A percentile compares a stretch with the other conserved stretches of the same genome.
Conservation (phyloP, 2,888 invertebrate species). For the Nudaria mundana region DNA sequence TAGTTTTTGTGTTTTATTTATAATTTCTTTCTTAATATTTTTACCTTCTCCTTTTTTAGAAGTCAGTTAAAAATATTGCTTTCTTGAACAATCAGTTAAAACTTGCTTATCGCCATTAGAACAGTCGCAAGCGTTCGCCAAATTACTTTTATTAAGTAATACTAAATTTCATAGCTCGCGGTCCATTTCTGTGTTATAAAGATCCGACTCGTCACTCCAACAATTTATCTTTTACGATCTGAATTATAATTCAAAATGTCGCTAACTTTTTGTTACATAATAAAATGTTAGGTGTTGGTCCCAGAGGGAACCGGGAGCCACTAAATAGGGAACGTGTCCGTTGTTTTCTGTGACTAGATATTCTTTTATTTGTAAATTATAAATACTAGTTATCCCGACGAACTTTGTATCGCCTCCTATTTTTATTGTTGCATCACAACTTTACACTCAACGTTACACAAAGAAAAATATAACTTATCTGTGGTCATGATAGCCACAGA, state of each 20-base stretch:
- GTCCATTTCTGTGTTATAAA: background rate
- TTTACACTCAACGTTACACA: too few species aligned
- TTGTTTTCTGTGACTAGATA: too few species aligned
- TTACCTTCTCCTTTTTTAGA: background rate
- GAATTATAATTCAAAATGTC: constrained; percentile 29
- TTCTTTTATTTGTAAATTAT: too few species aligned
- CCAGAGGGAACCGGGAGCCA: constrained; percentile 4
- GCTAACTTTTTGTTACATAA: constrained; percentile 24
- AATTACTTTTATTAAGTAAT: constrained; percentile 3
- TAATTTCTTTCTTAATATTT: too few species aligned
- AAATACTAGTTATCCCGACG: too few species aligned
- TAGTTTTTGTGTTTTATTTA: too few species aligned
- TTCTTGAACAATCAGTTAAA: background rate
- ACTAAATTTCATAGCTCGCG: background rate
- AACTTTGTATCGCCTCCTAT: too few species aligned
- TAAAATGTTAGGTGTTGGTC: constrained; percentile 25
- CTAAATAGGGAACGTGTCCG: constrained; percentile 2
- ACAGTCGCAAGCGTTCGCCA: background rate
- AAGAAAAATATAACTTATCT: too few species aligned
- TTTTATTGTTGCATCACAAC: too few species aligned
- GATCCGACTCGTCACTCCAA: constrained; percentile 14
- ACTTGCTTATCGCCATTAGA: background rate
- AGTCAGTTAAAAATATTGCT: background rate
- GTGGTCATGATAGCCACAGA: too few species aligned
- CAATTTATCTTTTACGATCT: constrained; percentile 28